These are phyloP conservation scores for Laothoe populi DNA, from an alignment of 2,888 invertebrate genomes.

Conservation along the genomic window DNA sequence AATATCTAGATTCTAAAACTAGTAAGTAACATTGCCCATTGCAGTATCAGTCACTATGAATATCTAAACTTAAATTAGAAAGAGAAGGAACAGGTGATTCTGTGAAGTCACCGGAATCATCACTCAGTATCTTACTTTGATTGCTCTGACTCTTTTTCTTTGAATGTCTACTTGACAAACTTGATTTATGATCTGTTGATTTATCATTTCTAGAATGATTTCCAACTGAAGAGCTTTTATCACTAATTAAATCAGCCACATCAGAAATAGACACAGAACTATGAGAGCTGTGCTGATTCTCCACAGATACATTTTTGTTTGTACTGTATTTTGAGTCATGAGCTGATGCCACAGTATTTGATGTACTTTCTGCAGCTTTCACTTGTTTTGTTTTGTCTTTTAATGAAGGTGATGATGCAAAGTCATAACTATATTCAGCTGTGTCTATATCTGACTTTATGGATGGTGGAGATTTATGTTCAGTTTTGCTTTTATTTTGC, in stretches of 20 bases:
- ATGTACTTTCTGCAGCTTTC: conserved; percentile 37
- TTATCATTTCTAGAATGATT: conserved; percentile 49
- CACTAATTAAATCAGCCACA: conserved; percentile 76
- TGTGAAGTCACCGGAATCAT: conserved; percentile 74
- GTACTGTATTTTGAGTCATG: conserved; percentile 37
- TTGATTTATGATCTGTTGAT: conserved; percentile 41
- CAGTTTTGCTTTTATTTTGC: conserved; percentile 41
- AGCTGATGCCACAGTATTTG: conserved; percentile 38
- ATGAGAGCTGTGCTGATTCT: conserved; percentile 62
- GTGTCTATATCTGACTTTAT: conserved; percentile 61
- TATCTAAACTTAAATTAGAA: conserved; percentile 76
- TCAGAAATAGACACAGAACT: conserved; percentile 77
- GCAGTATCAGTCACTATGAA: conserved; percentile 68
- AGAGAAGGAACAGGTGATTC: conserved; percentile 75
- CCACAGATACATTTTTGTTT: conserved; percentile 47
- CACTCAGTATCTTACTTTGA: conserved; percentile 55
- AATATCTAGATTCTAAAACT: conserved; percentile 4
- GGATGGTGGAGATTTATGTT: conserved; percentile 48
- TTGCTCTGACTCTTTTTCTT: conserved; percentile 47
- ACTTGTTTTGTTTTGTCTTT: conserved; percentile 36
- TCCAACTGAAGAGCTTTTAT: conserved; percentile 58
- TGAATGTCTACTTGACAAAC: conserved; percentile 40
- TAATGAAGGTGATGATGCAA: conserved; percentile 57
- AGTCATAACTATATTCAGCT: conserved; percentile 73
- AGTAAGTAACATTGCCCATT: conserved; percentile 11